Percentiles rank a stretch among this genome's conserved stretches.
phyloP scores from a whole-genome alignment of 2,113 vertebrate genomes.

The Potamarius usumacintae region DNA sequence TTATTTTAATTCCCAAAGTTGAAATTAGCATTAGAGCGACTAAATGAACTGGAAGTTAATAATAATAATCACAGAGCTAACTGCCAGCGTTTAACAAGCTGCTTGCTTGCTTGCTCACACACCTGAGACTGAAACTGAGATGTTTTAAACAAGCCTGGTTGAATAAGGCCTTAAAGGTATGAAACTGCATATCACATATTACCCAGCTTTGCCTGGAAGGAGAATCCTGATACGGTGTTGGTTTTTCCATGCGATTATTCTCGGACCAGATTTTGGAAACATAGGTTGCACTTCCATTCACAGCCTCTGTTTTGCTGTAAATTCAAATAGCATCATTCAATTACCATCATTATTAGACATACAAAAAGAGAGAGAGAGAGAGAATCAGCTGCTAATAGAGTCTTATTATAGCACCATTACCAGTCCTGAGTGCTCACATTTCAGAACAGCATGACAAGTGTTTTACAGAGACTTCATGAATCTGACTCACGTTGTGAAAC shows the following conservation, averaged over 20 bases:
- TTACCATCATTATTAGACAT: constrained; percentile 77
- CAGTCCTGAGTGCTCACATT: constrained; percentile 65
- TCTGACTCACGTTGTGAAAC: constrained; percentile 23
- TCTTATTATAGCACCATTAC: constrained; percentile 71
- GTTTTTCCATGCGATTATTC: constrained; percentile 72
- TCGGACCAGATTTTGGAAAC: constrained; percentile 74
- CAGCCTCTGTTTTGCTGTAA: constrained; percentile 69
- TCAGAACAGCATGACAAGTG: constrained; percentile 42
- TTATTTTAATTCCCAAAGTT: constrained; percentile 78
- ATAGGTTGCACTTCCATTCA: constrained; percentile 73
- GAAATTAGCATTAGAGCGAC: constrained; percentile 74
- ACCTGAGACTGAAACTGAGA: constrained; percentile 11
- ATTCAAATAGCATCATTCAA: constrained; percentile 73
- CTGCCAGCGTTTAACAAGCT: constrained; percentile 57
- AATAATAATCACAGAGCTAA: constrained; percentile 68
- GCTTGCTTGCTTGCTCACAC: constrained; percentile 55
- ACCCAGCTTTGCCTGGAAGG: constrained; percentile 66
- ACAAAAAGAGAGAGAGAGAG: constrained; percentile 55
- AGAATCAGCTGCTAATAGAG: constrained; percentile 68
- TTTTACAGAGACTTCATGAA: constrained; percentile 44
- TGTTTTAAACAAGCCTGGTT: constrained; percentile 63
- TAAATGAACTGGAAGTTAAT: constrained; percentile 76
- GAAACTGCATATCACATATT: constrained; percentile 62
- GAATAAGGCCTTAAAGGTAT: constrained; percentile 61
- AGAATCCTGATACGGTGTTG: constrained; percentile 72